These are phyloP conservation scores for Oopsacas minuta DNA, from an alignment of 37 sponge, comb jelly and placozoan genomes.

Conservation along the genomic window DNA sequence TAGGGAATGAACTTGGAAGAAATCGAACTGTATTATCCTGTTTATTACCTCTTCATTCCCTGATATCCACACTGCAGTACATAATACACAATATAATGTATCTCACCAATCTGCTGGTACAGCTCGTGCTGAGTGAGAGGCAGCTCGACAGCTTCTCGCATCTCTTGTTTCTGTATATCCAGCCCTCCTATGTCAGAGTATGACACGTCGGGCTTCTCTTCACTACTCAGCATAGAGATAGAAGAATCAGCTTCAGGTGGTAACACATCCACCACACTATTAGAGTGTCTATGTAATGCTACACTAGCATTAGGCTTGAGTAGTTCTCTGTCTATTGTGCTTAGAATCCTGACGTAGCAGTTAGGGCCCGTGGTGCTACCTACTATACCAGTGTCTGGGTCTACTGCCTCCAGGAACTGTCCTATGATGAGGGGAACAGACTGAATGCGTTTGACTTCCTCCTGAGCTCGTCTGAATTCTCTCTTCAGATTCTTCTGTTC, in stretches of 20 bases:
- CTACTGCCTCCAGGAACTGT: conserved; percentile 96
- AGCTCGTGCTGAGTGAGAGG: conserved; percentile 93
- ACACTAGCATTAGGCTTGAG: conserved; percentile 89
- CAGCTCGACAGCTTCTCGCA: conserved; percentile 91
- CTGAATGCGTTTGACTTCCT: conserved; percentile 95
- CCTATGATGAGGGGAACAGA: conserved; percentile 99
- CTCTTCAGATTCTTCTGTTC: conserved; percentile 88
- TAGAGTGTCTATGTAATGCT: conserved; percentile 96
- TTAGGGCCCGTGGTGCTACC: conserved; percentile 76
- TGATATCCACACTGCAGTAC: too few species aligned
- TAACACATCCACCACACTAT: conserved; percentile 88
- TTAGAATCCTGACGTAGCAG: conserved; percentile 89
- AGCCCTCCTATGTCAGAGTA: conserved; percentile 89
- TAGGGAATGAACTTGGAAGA: too few species aligned
- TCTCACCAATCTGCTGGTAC: conserved; percentile 88
- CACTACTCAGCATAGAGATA: conserved; percentile 84
- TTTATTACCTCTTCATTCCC: too few species aligned
- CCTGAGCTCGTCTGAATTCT: conserved; percentile 80
- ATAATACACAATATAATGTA: background rate
- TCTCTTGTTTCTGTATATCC: conserved; percentile 98
- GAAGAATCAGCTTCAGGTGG: conserved; percentile 95
- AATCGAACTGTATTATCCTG: too few species aligned
- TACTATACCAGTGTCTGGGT: conserved; percentile 88
- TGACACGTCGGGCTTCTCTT: conserved; percentile 85
- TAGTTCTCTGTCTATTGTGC: conserved; percentile 90